Percentiles rank a stretch among this genome's conserved stretches.
phyloP scores from a whole-genome alignment of 1,140 invertebrate genomes.

The Amphibalanus amphitrite region DNA sequence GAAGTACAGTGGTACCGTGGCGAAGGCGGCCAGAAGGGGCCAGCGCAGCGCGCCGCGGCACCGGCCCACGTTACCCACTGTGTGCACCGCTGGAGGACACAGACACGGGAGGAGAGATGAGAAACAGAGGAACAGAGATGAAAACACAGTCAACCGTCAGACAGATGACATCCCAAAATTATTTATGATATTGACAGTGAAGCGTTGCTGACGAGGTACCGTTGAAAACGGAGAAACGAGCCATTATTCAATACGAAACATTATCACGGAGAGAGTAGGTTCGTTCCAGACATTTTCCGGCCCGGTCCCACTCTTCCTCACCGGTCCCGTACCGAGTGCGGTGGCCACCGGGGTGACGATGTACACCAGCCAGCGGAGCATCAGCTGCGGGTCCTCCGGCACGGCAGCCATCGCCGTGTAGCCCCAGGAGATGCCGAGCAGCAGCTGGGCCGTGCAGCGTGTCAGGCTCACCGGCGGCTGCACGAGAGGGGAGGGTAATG shows the following conservation, averaged over 20 bases:
- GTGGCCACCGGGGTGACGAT: conserved; percentile 5
- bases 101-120: conserved; percentile 12
- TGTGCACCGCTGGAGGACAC: conserved; percentile 72
- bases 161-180: no score
- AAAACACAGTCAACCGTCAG: no score
- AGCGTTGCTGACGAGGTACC: no score
- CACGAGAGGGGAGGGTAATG: no score
- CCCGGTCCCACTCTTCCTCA: no score
- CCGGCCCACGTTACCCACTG: conserved; percentile 73
- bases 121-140: no score
- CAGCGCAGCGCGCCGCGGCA: conserved; percentile 50
- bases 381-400: conserved; percentile 39
- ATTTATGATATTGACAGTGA: no score
- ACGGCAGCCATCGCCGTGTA: conserved; percentile 53
- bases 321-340: conserved; percentile 7
- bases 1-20: conserved; percentile 39
- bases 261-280: no score
- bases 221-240: no score
- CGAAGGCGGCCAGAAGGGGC: conserved; percentile 47
- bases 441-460: conserved; percentile 53
- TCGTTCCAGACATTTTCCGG: no score
- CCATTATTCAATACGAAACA: no score
- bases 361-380: conserved; percentile 8
- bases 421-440: conserved; percentile 61
- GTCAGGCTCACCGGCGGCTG: conserved; percentile 59